Evolutionary conservation across 1,140 invertebrate genomes (phyloP), one percentile per base, ranked within the genome.

Genomic region (Harpegnathos saltator): DNA sequence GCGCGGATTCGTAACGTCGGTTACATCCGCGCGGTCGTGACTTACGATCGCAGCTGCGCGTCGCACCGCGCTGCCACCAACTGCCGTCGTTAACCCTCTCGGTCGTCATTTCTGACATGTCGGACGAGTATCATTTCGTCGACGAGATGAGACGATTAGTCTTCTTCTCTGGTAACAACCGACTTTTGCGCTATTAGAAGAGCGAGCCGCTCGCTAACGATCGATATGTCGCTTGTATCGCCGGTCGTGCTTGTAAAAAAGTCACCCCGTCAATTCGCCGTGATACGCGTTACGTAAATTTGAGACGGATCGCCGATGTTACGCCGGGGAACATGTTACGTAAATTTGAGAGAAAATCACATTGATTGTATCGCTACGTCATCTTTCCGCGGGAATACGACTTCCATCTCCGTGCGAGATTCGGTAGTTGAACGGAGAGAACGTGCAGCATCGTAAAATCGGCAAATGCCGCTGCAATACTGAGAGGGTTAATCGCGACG

Each of bases 1-100:
- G 22, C 14, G n/a, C 29, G 65, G 65, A 86, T 44, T 77, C 78
- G 66, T 73, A 83, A 84, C 81, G 84, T 86, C 62, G 73, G 38
- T 61, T 86, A 86, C 24, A 72, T 29, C 14, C 29, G 24, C 14
- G 66, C 66, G 72, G 66, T 72, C 44, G 63, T 86, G 68, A 87
- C 84, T 87, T 80, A 86, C 22, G 54, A 87, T 56, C 54, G 54
- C 17, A n/a, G n/a, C n/a, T n/a, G 38, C 4, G 3, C 24, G 38
- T 56, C 56, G 65, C 78, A 85, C 72, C 69, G 56, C 85, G 68
- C 68, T 72, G 15, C 33, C 52, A 58, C 12, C 38, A 9, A 44
- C 38, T 7, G 3, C 33, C 50, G 2, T 59, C 33, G 5, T 56
- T 58, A 80, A 69, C 12, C n/a, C 38, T 59, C 48, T 69, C 3